phyloP scores from a whole-genome alignment of 2,888 invertebrate species.

The Eurytoma adleriae region DNA sequence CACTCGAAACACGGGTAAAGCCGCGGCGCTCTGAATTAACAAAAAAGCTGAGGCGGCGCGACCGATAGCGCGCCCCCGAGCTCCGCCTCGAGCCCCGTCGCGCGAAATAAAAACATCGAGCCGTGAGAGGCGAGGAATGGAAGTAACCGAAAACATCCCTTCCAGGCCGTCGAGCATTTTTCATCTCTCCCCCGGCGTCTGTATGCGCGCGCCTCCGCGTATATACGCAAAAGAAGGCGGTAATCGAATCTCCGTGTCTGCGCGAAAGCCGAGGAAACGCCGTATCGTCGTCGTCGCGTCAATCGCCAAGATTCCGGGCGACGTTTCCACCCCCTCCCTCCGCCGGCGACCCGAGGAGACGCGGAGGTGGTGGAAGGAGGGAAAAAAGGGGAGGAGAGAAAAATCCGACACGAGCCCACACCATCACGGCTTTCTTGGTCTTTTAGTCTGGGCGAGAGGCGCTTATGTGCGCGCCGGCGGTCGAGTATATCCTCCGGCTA shows the following conservation, averaged over 20 bases:
- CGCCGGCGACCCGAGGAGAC: neutral
- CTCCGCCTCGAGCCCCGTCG: neutral
- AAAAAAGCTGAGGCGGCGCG: neutral
- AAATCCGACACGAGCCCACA: neutral
- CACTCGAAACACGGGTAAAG: conserved; percentile 19
- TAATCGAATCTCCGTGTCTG: conserved; percentile 52
- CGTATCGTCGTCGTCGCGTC: conserved; percentile 24
- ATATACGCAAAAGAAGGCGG: conserved; percentile 43
- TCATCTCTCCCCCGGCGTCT: conserved; percentile 11
- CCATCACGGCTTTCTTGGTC: conserved; percentile 7
- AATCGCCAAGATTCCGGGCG: conserved; percentile 33
- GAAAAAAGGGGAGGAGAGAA: too few species aligned
- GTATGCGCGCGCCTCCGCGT: neutral
- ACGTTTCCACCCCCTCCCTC: neutral
- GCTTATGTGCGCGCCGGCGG: conserved; percentile 27
- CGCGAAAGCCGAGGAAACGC: conserved; percentile 33
- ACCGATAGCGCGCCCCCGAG: too few species aligned
- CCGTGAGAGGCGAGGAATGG: neutral
- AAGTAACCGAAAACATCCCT: conserved; percentile 11
- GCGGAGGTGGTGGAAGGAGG: too few species aligned
- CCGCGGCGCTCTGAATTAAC: conserved; percentile 40
- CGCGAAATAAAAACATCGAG: conserved; percentile 42
- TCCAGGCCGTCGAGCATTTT: conserved; percentile 29
- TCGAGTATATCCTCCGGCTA: neutral
- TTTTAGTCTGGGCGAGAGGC: conserved; percentile 7